Base-by-base conservation (phyloP, 2,888 invertebrate genomes). In the Drosophila meridionalis region DNA sequence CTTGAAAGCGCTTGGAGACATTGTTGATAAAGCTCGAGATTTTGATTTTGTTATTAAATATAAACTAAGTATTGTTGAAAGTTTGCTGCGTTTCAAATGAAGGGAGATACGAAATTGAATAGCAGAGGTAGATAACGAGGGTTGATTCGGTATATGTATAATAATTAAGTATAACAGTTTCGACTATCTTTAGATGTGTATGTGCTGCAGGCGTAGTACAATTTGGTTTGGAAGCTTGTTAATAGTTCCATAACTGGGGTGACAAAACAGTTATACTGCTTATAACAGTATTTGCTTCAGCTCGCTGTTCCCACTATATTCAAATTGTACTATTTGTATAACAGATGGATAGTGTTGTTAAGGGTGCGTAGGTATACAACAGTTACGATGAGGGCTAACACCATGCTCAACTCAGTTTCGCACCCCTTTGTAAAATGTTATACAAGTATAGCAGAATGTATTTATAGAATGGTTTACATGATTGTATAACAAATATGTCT, bases 31-130 rank as follows among this genome's bases (percentile, higher is more conserved):
- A 53, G 73, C 61, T 55, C 26, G 20, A 43, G 20, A 32, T n/a
- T 12, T 40, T 47, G 34, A 14, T 53, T 42, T 47, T 55, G 11
- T 60, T 36, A 11, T 14, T 30, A 47, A 52, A 52, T 50, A 34
- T 28, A 20, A 57, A 42, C 12, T 60, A 55, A 47, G 20, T 14
- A 52, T 48, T 58, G 11, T 48, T 30, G n/a, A 52, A 52, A 0
- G 20, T 36, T 6, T 3, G 11, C 12, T 52, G 34, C 7, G 40
- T n/a, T n/a, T 40, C 3, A 40, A 30, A 34, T 52, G 20, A 4
- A 14, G 47, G 30, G 7, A 8, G 20, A 12, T 59, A 30, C 30
- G 12, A 2, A 40, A 11, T 4, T 42, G 0, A 40, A n/a, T 40
- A 20, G 34, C 11, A 38, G 0, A 5, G 6, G n/a, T n/a, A n/a